Percentiles rank a stretch among this genome's conserved stretches.
These are phyloP conservation scores for Crocidura indochinensis DNA, from an alignment of 2,797 vertebrate species.

Conservation along the genomic window DNA sequence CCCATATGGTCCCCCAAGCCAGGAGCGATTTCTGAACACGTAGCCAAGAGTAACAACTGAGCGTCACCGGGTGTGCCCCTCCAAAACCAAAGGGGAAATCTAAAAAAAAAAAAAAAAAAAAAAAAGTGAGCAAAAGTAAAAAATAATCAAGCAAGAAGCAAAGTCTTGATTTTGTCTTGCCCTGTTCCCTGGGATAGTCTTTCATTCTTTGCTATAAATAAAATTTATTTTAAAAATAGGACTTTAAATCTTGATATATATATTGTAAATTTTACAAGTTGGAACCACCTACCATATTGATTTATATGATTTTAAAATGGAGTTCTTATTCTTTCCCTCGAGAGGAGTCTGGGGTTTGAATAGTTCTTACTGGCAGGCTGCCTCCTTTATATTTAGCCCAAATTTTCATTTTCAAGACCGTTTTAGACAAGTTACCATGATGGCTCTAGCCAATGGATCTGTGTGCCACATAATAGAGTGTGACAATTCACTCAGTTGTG, in stretches of 20 bases:
- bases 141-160: neutral
- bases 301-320: slow-evolving; percentile 71
- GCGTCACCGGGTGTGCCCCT: too few relatives aligned
- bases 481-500: slow-evolving; percentile 81
- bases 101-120: neutral
- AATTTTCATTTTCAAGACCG: slow-evolving; percentile 79
- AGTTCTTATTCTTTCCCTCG: slow-evolving; percentile 23
- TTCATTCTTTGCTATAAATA: slow-evolving; percentile 60
- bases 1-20: too few relatives aligned
- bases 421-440: slow-evolving; percentile 72
- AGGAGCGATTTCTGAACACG: too few relatives aligned
- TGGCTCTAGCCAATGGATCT: slow-evolving; percentile 72
- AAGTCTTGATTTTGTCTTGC: slow-evolving; percentile 40
- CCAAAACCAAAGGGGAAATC: too few relatives aligned
- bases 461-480: slow-evolving; percentile 80
- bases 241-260: slow-evolving; percentile 72
- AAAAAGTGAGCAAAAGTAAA: slow-evolving; percentile 4
- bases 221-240: slow-evolving; percentile 63
- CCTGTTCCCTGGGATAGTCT: slow-evolving; percentile 33
- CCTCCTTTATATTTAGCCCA: slow-evolving; percentile 80
- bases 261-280: slow-evolving; percentile 69
- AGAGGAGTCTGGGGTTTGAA: slow-evolving; percentile 76
- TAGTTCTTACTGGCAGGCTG: slow-evolving; percentile 73
- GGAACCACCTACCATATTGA: slow-evolving; percentile 63
- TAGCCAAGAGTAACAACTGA: too few relatives aligned